Percentiles rank a stretch among this genome's conserved stretches.
phyloP scores from a whole-genome alignment of 1,140 invertebrate species.

The Schlechtendalia chinensis region DNA sequence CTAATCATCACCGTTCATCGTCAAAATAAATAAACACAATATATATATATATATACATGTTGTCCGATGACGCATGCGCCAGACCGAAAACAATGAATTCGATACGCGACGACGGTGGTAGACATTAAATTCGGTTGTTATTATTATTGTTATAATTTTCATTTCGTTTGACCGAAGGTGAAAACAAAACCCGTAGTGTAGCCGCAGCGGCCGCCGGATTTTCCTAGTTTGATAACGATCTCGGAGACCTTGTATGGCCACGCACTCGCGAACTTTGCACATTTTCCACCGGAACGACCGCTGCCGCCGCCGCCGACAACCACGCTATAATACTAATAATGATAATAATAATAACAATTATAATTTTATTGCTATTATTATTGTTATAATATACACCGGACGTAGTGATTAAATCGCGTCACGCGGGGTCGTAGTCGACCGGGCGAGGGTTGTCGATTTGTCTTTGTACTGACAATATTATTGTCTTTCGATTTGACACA shows the following conservation, averaged over 20 bases:
- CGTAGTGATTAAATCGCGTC: not conserved
- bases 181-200: not conserved
- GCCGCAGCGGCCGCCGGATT: not conserved
- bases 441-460: no score
- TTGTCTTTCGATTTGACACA: slow-evolving; percentile 27
- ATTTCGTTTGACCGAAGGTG: not conserved
- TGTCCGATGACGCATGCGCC: not conserved
- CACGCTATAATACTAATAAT: no score
- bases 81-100: not conserved
- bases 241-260: slow-evolving; percentile 4
- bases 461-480: no score
- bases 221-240: slow-evolving; percentile 15
- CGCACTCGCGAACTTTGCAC: not conserved
- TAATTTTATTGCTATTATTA: no score
- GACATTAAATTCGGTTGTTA: not conserved
- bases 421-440: no score
- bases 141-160: not conserved
- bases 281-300: not conserved
- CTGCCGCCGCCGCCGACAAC: no score
- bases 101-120: not conserved
- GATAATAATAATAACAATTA: no score
- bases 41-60: not conserved
- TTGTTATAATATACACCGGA: no score
- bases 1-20: no score
- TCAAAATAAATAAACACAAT: not conserved